phyloP scores from a whole-genome alignment of 2,113 vertebrate genomes.

The Hylia prasina region DNA sequence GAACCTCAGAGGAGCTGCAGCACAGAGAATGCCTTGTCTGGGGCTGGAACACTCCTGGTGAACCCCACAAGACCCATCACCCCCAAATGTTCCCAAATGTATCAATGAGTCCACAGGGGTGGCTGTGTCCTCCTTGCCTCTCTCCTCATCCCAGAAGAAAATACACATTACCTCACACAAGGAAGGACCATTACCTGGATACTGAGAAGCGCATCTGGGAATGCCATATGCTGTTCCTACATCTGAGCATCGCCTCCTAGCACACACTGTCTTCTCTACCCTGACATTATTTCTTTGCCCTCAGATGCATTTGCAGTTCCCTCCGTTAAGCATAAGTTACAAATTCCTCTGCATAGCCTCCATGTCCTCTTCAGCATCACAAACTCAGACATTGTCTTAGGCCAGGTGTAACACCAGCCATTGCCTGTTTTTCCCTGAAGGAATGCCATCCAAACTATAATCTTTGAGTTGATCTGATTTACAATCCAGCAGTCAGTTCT shows the following conservation, averaged over 20 bases:
- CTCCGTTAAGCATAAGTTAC: not conserved
- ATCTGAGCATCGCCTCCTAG: not conserved
- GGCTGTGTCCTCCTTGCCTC: not conserved
- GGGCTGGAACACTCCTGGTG: not conserved
- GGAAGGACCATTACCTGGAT: not conserved
- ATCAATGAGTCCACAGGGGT: not conserved
- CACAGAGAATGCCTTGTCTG: not conserved
- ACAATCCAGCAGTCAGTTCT: not conserved
- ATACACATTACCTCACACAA: not conserved
- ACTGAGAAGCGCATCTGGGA: not conserved
- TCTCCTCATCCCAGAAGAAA: not conserved
- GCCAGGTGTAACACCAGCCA: fast-evolving
- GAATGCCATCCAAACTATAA: not conserved
- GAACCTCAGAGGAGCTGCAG: not conserved
- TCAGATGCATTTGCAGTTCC: not conserved
- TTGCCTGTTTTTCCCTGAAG: not conserved
- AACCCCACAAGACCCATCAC: not conserved
- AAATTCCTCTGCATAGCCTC: not conserved
- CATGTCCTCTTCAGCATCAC: not conserved
- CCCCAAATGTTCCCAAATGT: not conserved
- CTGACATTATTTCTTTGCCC: not conserved
- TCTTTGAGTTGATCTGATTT: not conserved
- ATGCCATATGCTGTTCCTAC: not conserved
- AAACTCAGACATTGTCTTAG: not conserved
- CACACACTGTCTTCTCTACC: not conserved